phyloP scores from a whole-genome alignment of 2,888 invertebrate genomes.

The Antitype chi region DNA sequence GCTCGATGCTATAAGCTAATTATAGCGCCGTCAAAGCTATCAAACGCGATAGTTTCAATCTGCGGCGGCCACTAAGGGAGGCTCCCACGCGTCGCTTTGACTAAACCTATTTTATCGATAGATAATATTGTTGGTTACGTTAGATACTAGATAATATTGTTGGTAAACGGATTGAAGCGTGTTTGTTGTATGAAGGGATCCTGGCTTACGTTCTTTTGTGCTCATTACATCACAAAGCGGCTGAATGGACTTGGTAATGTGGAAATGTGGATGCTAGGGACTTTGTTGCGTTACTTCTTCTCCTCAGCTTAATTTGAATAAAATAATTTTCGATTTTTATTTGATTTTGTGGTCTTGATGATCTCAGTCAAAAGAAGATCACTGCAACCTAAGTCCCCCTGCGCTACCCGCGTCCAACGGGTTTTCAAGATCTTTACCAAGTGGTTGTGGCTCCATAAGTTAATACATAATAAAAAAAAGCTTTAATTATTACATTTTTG shows the following conservation, averaged over 20 bases:
- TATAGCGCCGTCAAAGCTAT: constrained; percentile 37
- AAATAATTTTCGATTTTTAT: neutral
- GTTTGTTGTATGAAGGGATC: neutral
- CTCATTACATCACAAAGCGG: no score
- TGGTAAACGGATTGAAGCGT: neutral
- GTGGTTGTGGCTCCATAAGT: no score
- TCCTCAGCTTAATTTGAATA: no score
- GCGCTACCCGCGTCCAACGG: neutral
- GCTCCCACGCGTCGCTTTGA: constrained; percentile 34
- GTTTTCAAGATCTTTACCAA: neutral
- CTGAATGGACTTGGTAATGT: neutral
- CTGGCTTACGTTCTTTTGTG: no score
- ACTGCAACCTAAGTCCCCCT: no score
- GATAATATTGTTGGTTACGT: neutral
- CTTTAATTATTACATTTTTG: no score
- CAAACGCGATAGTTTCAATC: constrained; percentile 42
- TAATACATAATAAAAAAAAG: no score
- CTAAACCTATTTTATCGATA: constrained; percentile 16
- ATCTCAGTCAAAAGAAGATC: neutral
- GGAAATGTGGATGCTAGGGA: neutral
- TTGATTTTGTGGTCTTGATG: neutral
- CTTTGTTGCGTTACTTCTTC: neutral
- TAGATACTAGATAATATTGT: neutral
- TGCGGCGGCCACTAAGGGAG: constrained; percentile 7
- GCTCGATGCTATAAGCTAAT: constrained; percentile 41